Conservation (phyloP, 1,140 invertebrate species). For the Drosophila mauritiana region DNA sequence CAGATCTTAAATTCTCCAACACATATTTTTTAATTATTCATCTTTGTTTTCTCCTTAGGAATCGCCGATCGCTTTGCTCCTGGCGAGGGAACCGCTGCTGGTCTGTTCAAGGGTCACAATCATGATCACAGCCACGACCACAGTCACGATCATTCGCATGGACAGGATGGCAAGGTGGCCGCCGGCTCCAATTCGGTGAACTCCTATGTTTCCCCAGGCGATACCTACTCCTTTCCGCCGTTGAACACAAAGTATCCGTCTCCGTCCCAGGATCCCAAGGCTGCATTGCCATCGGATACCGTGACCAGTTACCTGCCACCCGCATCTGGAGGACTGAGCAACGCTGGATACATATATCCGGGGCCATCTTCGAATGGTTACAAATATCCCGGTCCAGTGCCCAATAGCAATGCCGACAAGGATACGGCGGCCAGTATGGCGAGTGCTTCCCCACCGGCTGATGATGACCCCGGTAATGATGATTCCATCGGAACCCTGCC, state of each 20-base stretch:
- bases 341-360: conserved; percentile 53
- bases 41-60: conserved; percentile 10
- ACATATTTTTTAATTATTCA: background rate
- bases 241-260: conserved; percentile 70
- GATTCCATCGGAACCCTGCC: conserved; percentile 73
- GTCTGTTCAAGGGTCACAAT: conserved; percentile 50
- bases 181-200: conserved; percentile 59
- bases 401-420: conserved; percentile 53
- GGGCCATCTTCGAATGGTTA: conserved; percentile 54
- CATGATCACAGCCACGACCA: conserved; percentile 48
- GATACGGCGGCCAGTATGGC: conserved; percentile 44
- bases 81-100: conserved; percentile 70
- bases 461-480: conserved; percentile 65
- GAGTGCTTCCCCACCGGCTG: conserved; percentile 35
- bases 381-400: conserved; percentile 63
- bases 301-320: conserved; percentile 76
- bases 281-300: conserved; percentile 50
- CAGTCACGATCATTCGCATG: conserved; percentile 38
- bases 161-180: conserved; percentile 48
- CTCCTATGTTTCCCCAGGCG: conserved; percentile 61
- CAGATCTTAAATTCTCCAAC: too few species aligned
- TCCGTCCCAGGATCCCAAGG: conserved; percentile 64
- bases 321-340: conserved; percentile 66
- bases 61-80: conserved; percentile 74
- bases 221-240: conserved; percentile 79